Percentiles rank a stretch among this genome's conserved stretches.
Conservation (phyloP, 2,797 vertebrate genomes). For the Rallus crepitans region DNA sequence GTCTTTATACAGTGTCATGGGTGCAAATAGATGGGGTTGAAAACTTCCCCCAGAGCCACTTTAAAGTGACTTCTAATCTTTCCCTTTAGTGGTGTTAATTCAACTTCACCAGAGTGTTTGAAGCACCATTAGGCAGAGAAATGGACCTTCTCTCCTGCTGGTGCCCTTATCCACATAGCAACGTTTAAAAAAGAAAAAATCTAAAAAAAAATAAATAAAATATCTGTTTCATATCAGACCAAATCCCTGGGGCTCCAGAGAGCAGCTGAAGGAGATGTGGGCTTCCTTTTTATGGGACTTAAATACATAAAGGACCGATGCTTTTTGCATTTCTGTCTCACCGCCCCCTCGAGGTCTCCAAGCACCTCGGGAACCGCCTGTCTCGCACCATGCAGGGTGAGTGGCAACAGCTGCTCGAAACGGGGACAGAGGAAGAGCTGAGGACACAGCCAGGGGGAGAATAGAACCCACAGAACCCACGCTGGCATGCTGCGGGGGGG, state of each 20-base stretch:
- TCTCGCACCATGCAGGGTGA: rapidly evolving
- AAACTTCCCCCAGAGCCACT: constrained; percentile 54
- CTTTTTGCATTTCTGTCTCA: not conserved
- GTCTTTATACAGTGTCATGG: constrained; percentile 24
- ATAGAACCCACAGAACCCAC: rapidly evolving
- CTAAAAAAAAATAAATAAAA: not conserved
- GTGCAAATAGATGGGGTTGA: constrained; percentile 38
- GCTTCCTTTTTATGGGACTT: not conserved
- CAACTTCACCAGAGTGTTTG: constrained; percentile 33
- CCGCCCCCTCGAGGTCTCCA: not conserved
- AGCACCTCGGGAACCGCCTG: not conserved
- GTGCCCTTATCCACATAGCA: constrained; percentile 37
- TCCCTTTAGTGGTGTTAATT: constrained; percentile 66
- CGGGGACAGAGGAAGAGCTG: not conserved
- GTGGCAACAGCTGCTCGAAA: not conserved
- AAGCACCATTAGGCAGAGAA: constrained; percentile 69
- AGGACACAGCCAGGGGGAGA: too few species aligned
- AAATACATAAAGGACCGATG: constrained; percentile 8
- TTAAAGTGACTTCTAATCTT: constrained; percentile 57
- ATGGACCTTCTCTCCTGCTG: constrained; percentile 57
- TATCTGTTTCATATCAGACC: not conserved
- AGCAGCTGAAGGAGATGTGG: not conserved
- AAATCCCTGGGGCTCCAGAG: not conserved
- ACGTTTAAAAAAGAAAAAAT: not conserved
- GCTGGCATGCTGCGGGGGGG: not conserved